Evolutionary conservation across 2,797 vertebrate genomes (phyloP), one percentile per base, ranked within the genome.

Genomic region (Myiotriccus ornatus): DNA sequence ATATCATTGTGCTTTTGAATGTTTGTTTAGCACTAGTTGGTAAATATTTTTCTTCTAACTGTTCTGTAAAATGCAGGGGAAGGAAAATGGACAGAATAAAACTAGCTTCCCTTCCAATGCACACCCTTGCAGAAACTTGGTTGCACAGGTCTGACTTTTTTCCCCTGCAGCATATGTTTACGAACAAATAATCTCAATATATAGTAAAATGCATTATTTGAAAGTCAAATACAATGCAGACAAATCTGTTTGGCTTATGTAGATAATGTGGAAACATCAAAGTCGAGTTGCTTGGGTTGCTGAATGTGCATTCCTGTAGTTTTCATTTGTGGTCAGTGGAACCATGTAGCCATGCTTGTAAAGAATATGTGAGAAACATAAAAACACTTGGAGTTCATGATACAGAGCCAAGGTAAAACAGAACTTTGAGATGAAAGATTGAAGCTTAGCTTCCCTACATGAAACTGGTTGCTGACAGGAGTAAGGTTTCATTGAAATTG

Each of bases 141-240:
- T 90, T 92, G 90, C 20, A 20, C 13, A 63, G 30, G 17, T 65
- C 47, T 84, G 55, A 13, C 13, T 65, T 70, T 27, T 27, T 53
- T 39, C 1, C 7, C 55, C 63, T 27, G 19, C 35, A 77, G 60
- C 4, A 1, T 30, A 20, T 75, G 22, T 70, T 93, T 89, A 74
- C 71, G 71, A 87, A 39, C 30, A 89, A 70, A 80, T 87, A 44
- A 89, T 78, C 43, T 78, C 53, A 89, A 57, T 64, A 13, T 87
- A 6, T 77, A 80, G 73, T 92, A 65, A 70, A 83, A 67, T 64
- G 18, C 41, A 20, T 70, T 74, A 70, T 84, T 83, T 95, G 56
- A 21, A 84, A 93, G 78, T 87, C 37, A 83, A 74, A 84, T 92
- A 15, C 15, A 75, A 70, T 69, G 65, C 68, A 75, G 81, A 24